Conservation (phyloP, 2,797 vertebrate species). For the Thripadectes ignobilis region DNA sequence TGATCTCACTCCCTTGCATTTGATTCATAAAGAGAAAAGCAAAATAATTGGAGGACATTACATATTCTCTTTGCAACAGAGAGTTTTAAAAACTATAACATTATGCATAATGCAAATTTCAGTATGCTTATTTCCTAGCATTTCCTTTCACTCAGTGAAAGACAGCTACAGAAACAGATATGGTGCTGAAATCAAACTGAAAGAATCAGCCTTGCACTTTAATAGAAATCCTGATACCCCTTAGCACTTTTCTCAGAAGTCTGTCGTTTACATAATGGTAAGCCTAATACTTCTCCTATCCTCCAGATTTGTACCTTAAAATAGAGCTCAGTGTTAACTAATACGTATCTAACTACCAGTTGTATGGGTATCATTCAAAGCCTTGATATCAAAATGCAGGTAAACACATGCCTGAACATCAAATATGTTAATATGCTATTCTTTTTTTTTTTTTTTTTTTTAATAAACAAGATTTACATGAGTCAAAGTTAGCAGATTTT, state of each 20-base stretch:
- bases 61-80: background rate
- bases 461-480: background rate
- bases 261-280: background rate
- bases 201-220: background rate
- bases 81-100: background rate
- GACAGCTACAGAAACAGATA: background rate
- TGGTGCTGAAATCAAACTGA: background rate
- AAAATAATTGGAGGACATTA: background rate
- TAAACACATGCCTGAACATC: background rate
- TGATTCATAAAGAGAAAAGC: background rate
- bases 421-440: background rate
- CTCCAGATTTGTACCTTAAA: background rate
- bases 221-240: background rate
- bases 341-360: background rate
- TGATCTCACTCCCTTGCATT: background rate
- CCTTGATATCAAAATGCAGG: background rate
- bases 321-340: background rate
- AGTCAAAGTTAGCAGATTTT: background rate
- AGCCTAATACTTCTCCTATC: background rate
- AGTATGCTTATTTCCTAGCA: background rate
- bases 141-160: background rate
- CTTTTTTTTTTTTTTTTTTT: background rate
- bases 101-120: background rate
- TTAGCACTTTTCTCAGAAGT: background rate
- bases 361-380: background rate